Evolutionary conservation across 1,140 invertebrate species (phyloP).

Genomic region (Pectinophora gossypiella): DNA sequence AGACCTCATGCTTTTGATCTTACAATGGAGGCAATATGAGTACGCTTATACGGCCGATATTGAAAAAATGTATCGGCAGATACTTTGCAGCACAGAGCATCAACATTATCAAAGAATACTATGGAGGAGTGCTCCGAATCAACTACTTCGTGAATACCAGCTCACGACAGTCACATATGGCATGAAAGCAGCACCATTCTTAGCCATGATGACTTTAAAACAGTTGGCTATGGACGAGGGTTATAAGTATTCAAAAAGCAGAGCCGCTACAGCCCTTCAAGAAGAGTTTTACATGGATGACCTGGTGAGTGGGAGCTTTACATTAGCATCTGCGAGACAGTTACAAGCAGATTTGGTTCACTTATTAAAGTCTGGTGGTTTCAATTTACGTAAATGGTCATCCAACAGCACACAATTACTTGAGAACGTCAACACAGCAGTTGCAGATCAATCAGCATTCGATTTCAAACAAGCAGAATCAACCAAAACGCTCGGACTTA

Average conservation of each 20-base stretch:
- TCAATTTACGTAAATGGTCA: slow-evolving; percentile 5
- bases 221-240: slow-evolving; percentile 1
- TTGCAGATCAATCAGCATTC: background rate
- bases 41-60: slow-evolving; percentile 1
- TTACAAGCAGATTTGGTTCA: slow-evolving; percentile 8
- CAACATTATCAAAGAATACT: slow-evolving; percentile 2
- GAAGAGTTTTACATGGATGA: slow-evolving; percentile 5
- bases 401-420: background rate
- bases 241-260: background rate
- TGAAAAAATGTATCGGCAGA: slow-evolving; percentile 5
- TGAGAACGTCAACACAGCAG: background rate
- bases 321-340: background rate
- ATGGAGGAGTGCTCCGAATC: background rate
- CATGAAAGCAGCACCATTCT: background rate
- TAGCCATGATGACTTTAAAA: slow-evolving; percentile 4
- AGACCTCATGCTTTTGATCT: background rate
- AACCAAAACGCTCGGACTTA: background rate
- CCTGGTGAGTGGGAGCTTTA: background rate
- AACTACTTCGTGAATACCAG: background rate
- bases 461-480: slow-evolving; percentile 2
- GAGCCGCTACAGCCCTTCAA: slow-evolving; percentile 1
- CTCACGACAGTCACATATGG: background rate
- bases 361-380: background rate
- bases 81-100: background rate
- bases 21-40: slow-evolving; percentile 3